Conservation (phyloP, 2,888 invertebrate genomes). For the Nomada ruficornis region DNA sequence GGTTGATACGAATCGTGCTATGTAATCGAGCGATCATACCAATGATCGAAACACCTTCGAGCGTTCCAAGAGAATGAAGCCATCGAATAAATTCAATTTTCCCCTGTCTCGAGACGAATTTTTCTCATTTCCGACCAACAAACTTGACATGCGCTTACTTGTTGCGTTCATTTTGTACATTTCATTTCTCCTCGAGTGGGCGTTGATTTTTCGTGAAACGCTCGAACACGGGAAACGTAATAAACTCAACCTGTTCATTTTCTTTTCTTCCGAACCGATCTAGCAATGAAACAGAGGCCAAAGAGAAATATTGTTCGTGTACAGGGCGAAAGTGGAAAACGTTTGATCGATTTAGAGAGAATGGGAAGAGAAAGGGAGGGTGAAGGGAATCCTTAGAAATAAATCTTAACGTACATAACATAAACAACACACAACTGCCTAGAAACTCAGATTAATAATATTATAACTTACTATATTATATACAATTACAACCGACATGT, state of each 20-base stretch:
- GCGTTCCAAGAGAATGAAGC: constrained; percentile 46
- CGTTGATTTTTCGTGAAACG: constrained; percentile 38
- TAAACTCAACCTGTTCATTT: constrained; percentile 63
- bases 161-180: neutral
- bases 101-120: neutral
- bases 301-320: constrained; percentile 26
- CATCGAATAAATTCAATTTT: neutral
- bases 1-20: neutral
- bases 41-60: constrained; percentile 36
- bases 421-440: constrained; percentile 82
- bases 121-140: neutral
- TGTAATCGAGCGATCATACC: neutral
- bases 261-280: constrained; percentile 40
- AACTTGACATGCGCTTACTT: neutral
- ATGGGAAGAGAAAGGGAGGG: constrained; percentile 11
- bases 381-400: constrained; percentile 56
- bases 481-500: constrained; percentile 76
- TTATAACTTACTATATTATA: constrained; percentile 76
- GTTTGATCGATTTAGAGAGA: neutral
- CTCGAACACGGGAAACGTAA: constrained; percentile 35
- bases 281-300: constrained; percentile 45
- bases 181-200: too few species aligned
- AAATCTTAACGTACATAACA: constrained; percentile 69
- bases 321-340: constrained; percentile 32
- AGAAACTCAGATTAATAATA: constrained; percentile 80